Evolutionary conservation across 1,140 invertebrate species (phyloP).

Genomic region (Matsumurasca onukii): DNA sequence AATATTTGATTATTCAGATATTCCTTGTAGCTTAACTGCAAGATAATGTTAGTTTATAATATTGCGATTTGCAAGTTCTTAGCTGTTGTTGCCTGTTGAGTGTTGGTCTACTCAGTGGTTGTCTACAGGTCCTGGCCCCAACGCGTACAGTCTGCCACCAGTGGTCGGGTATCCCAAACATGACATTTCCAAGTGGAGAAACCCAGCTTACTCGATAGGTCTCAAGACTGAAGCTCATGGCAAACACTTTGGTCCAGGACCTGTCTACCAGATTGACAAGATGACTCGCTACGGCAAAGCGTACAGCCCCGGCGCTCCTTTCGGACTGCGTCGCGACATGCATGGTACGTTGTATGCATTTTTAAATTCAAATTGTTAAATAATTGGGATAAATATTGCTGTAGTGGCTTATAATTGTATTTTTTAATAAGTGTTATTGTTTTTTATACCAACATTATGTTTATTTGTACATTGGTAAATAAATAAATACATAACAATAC

Average conservation of each 20-base stretch:
- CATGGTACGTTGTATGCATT: neutral
- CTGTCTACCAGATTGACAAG: slow-evolving; percentile 52
- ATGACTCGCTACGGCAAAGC: slow-evolving; percentile 46
- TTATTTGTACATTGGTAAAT: no score
- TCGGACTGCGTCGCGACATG: neutral
- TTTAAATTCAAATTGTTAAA: neutral
- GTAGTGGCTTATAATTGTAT: neutral
- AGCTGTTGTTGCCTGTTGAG: no score
- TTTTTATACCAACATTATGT: no score
- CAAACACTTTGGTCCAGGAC: slow-evolving; percentile 51
- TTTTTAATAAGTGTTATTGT: no score
- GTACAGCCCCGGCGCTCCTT: neutral
- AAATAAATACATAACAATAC: no score
- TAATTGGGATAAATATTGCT: neutral
- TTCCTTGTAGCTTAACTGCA: no score
- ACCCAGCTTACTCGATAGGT: slow-evolving; percentile 60
- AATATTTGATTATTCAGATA: no score
- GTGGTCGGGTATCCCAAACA: slow-evolving; percentile 57
- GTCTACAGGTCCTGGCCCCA: slow-evolving; percentile 60
- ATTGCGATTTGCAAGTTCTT: no score
- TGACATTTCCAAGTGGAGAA: slow-evolving; percentile 56
- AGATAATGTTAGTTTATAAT: no score
- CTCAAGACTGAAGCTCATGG: slow-evolving; percentile 41
- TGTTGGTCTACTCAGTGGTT: no score
- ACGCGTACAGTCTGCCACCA: slow-evolving; percentile 58